A percentile compares a stretch with the other conserved stretches of the same genome.
phyloP scores from a whole-genome alignment of 2,797 vertebrate species.

The Anniella stebbinsi region DNA sequence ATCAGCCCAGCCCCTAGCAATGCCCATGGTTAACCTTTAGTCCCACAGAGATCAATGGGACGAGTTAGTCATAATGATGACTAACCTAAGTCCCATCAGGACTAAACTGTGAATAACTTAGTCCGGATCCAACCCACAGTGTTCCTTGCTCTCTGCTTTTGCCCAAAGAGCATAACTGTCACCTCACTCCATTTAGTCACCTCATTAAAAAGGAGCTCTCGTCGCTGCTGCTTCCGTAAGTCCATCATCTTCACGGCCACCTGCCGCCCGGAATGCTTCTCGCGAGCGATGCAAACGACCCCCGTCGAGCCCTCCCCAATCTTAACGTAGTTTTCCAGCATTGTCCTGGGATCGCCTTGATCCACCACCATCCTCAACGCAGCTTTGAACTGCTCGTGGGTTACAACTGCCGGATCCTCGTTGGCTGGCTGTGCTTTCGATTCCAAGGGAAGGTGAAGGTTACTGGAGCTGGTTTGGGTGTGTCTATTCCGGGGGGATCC shows the following conservation, averaged over 20 bases:
- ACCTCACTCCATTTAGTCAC: constrained; percentile 66
- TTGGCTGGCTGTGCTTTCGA: constrained; percentile 77
- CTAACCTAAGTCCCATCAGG: neutral
- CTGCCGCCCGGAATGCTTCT: constrained; percentile 94
- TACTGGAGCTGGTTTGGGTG: constrained; percentile 92
- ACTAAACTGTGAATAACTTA: neutral
- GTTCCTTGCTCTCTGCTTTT: rapidly evolving
- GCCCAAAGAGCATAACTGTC: rapidly evolving
- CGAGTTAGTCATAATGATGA: neutral
- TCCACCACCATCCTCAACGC: constrained; percentile 98
- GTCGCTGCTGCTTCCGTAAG: constrained; percentile 94
- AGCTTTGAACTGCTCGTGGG: constrained; percentile 97
- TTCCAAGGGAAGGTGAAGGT: constrained; percentile 86
- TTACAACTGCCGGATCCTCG: constrained; percentile 92
- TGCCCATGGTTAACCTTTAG: neutral
- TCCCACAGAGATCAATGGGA: neutral
- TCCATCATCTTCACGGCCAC: constrained; percentile 99
- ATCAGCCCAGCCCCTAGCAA: too few relatives aligned
- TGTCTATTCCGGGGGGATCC: constrained; percentile 93
- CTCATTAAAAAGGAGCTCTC: constrained; percentile 99
- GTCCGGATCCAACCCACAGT: neutral
- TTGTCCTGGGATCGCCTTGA: constrained; percentile 92
- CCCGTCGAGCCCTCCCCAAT: constrained; percentile 98
- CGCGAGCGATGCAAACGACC: constrained; percentile 95
- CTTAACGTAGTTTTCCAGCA: constrained; percentile 96